Percentiles rank a stretch among this genome's conserved stretches.
These are phyloP conservation scores for Drosophila mayri DNA, from an alignment of 1,140 invertebrate species.

Conservation along the genomic window DNA sequence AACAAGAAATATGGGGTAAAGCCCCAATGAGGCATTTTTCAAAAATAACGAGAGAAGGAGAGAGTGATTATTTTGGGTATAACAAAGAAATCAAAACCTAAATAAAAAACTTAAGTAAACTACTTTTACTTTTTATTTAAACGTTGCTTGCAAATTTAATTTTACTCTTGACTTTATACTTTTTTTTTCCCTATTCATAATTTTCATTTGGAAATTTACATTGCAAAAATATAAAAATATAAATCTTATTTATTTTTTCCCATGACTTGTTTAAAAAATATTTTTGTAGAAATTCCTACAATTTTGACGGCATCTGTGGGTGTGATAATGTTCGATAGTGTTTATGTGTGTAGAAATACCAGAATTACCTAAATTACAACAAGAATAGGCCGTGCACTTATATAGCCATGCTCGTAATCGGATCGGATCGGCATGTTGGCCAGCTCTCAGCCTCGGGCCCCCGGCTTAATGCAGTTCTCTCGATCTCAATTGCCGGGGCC, in stretches of 20 bases:
- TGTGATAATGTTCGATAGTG: constrained; percentile 18
- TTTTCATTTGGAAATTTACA: no score
- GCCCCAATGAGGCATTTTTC: not conserved
- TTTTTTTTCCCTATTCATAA: not conserved
- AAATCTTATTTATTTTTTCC: not conserved
- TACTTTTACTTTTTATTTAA: no score
- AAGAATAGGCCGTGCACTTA: constrained; percentile 50
- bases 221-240: not conserved
- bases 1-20: not conserved
- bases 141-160: not conserved
- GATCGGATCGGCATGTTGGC: constrained; percentile 56
- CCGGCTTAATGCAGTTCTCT: constrained; percentile 15
- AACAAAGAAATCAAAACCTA: no score
- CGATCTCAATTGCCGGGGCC: constrained; percentile 48
- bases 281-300: not conserved
- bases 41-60: not conserved
- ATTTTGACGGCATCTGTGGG: constrained; percentile 3
- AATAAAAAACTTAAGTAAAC: no score
- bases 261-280: not conserved
- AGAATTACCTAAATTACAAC: constrained; percentile 63
- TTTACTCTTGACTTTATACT: not conserved
- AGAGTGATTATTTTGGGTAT: no score
- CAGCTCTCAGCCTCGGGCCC: constrained; percentile 13
- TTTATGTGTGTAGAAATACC: constrained; percentile 58
- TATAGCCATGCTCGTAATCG: constrained; percentile 43